These are phyloP conservation scores for Melanotaenia parkinsoni DNA, from an alignment of 2,797 vertebrate genomes.

Conservation along the genomic window DNA sequence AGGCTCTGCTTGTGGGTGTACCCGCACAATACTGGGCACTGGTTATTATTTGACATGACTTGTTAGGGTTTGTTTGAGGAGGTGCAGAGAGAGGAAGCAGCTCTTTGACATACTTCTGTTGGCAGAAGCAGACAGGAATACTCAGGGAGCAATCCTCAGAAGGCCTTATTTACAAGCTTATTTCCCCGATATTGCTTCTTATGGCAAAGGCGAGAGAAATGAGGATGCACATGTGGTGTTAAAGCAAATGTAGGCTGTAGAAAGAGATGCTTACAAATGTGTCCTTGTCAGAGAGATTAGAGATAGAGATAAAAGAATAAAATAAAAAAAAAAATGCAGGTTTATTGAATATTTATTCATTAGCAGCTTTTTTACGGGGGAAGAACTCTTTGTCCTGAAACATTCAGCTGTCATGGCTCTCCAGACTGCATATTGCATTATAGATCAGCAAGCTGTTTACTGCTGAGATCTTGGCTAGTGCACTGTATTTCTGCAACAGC, in stretches of 20 bases:
- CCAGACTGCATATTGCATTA: background rate
- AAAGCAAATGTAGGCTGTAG: slow-evolving; percentile 4
- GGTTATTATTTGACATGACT: no score
- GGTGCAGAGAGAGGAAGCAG: slow-evolving; percentile 37
- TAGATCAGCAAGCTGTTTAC: background rate
- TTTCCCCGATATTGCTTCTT: slow-evolving; percentile 16
- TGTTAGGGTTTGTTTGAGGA: slow-evolving; percentile 10
- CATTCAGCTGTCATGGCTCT: background rate
- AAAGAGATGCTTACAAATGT: slow-evolving; percentile 9
- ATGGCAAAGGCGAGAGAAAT: background rate
- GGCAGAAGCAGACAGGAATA: slow-evolving; percentile 50
- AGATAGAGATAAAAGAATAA: background rate
- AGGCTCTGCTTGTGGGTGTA: background rate
- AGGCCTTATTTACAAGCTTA: slow-evolving; percentile 38
- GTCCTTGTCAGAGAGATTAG: slow-evolving; percentile 5
- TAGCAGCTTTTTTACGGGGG: slow-evolving; percentile 3
- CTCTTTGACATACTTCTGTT: slow-evolving; percentile 49
- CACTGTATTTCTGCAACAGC: background rate
- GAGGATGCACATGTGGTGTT: background rate
- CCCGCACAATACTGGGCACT: background rate
- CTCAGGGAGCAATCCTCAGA: slow-evolving; percentile 30
- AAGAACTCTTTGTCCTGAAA: background rate
- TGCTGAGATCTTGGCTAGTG: background rate
- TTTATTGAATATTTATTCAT: slow-evolving; percentile 14
- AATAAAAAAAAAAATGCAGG: background rate